Evolutionary conservation across 30 jellyfish, hydroid and myxozoan species (phyloP), one percentile per base, ranked within the genome.

Genomic region (Hydractinia echinata): DNA sequence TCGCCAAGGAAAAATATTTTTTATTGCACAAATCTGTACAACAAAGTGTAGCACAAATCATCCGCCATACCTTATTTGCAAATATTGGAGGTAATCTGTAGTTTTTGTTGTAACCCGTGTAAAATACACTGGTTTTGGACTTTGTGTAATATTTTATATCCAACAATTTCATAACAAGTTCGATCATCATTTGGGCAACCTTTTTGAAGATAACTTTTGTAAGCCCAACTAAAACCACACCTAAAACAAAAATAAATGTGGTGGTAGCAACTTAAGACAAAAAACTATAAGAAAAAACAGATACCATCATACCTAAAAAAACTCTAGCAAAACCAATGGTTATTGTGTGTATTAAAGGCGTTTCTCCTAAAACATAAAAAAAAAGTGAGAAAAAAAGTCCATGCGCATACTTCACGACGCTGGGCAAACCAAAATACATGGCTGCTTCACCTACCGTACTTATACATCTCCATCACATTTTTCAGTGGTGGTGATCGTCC

Each of bases 401-500:
- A 15, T 15, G 78, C n/a, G 19, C n/a, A 58, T 11, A 58, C 19
- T 58, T 0, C 69, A 58, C 3, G 69, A 64, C 7, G 19, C 4
- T 64, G 19, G 10, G 19, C 74, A 58, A 58, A 13, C 15, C 18
- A 58, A 58, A 58, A 58, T 58, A 50, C 10, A 19, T 19, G 60
- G n/a, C 9, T 20, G 60, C 8, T 7, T 71, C 66, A 13, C 82
- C 50, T 77, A 82, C 89, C 82, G 14, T 68, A 64, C 48, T 55
- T 68, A 67, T 58, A 67, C 61, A 90, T 76, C 70, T 86, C 96
- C 77, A 92, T 56, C 19, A 92, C 77, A 50, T 91, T 91, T 73
- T 83, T 92, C 85, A 84, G 80, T 9, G 93, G 96, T 52, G 96
- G 95, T 20, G 86, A 92, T 44, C 89, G 88, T 11, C 96, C 95